phyloP scores from a whole-genome alignment of 2,797 vertebrate species.

The Semaprochilodus insignis region DNA sequence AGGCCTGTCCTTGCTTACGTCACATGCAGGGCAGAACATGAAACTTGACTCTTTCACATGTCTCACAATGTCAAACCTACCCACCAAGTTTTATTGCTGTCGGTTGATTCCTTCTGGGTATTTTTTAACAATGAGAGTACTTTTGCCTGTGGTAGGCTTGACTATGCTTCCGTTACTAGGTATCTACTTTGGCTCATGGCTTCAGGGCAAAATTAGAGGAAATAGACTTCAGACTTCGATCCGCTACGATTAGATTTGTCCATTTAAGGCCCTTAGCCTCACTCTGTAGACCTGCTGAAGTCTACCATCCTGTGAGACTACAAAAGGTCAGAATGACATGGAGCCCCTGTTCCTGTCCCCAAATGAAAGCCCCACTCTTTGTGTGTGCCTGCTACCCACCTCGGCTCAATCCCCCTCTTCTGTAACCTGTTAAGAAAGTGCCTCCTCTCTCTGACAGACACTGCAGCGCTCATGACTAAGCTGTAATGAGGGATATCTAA shows the following conservation, averaged over 20 bases:
- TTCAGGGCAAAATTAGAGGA: background rate
- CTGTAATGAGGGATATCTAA: constrained; percentile 37
- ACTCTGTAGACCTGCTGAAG: background rate
- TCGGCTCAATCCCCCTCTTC: constrained; percentile 29
- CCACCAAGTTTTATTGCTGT: no score
- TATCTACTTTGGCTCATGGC: background rate
- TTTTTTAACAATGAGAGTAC: no score
- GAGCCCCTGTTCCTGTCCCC: background rate
- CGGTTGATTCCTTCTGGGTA: no score
- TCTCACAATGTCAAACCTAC: no score
- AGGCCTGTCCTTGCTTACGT: no score
- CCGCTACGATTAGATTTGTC: no score
- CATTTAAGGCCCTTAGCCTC: background rate
- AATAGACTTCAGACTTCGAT: background rate
- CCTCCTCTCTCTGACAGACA: background rate
- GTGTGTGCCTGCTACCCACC: constrained; percentile 10
- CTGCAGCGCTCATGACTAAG: constrained; percentile 34
- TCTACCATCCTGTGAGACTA: background rate
- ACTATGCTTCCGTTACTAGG: background rate
- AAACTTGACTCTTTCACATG: no score
- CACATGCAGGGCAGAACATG: no score
- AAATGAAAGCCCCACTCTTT: constrained; percentile 6
- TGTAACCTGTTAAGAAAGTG: constrained; percentile 2
- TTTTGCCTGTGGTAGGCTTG: no score
- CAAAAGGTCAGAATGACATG: background rate